A percentile compares a stretch with the other conserved stretches of the same genome.
phyloP scores from a whole-genome alignment of 2,113 vertebrate species.

The Hydropotes inermis region DNA sequence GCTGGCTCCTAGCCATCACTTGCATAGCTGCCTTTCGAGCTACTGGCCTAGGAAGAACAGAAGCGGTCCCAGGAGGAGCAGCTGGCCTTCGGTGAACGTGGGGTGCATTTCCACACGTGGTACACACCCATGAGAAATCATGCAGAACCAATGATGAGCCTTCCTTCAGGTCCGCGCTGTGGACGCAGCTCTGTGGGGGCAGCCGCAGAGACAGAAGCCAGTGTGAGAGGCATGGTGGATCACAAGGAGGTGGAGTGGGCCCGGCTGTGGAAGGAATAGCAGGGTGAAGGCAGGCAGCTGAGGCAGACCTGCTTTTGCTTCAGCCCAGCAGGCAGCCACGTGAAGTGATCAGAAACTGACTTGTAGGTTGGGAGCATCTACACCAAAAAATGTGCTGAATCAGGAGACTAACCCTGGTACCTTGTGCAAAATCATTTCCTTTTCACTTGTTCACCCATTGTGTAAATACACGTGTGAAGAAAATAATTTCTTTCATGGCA shows the following conservation, averaged over 20 bases:
- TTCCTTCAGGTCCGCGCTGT: neutral
- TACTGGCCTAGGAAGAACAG: conserved; percentile 85
- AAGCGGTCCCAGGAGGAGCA: conserved; percentile 86
- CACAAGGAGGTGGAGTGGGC: neutral
- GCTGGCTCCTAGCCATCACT: conserved; percentile 83
- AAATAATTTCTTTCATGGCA: conserved; percentile 21
- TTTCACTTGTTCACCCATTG: neutral
- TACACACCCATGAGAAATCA: neutral
- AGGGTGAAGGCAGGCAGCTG: neutral
- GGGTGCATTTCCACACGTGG: conserved; percentile 73
- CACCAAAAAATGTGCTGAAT: conserved; percentile 49
- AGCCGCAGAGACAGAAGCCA: neutral
- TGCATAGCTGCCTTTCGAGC: conserved; percentile 90
- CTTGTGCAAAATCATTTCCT: conserved; percentile 41
- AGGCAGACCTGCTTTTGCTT: neutral
- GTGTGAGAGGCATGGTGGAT: neutral
- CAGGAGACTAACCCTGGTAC: neutral
- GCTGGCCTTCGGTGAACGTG: conserved; percentile 85
- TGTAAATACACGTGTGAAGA: conserved; percentile 34
- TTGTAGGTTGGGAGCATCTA: neutral
- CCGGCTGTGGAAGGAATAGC: neutral
- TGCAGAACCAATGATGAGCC: neutral
- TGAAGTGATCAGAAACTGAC: conserved; percentile 20
- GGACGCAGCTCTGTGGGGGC: too few relatives aligned
- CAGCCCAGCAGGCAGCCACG: neutral